These are phyloP conservation scores for Scotopteryx bipunctaria DNA, from an alignment of 2,888 invertebrate species.

Conservation along the genomic window DNA sequence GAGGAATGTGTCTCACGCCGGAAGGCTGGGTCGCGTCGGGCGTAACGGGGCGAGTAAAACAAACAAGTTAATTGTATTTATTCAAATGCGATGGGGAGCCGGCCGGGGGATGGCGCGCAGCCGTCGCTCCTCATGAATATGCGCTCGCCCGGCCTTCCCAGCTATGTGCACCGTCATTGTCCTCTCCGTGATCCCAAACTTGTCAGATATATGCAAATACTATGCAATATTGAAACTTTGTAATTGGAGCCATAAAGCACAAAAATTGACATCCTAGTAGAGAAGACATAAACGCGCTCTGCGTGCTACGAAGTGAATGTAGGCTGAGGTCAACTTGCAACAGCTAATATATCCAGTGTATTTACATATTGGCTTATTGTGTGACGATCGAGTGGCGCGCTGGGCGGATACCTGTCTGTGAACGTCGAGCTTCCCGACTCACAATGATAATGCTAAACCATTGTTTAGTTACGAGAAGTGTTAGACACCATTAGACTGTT, in stretches of 20 bases:
- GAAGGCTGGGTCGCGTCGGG: constrained; percentile 59
- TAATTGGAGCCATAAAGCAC: constrained; percentile 10
- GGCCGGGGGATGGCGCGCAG: constrained; percentile 56
- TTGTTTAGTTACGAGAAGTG: constrained; percentile 63
- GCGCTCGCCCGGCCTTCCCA: constrained; percentile 55
- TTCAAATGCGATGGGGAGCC: constrained; percentile 72
- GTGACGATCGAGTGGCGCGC: constrained; percentile 43
- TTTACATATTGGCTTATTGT: constrained; percentile 53
- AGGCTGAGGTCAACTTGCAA: constrained; percentile 33
- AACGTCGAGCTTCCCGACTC: constrained; percentile 43
- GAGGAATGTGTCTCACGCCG: constrained; percentile 59
- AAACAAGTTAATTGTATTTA: constrained; percentile 84
- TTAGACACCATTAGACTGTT: constrained; percentile 59
- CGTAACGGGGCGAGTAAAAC: constrained; percentile 72
- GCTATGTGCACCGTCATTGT: constrained; percentile 71
- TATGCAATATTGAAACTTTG: constrained; percentile 29
- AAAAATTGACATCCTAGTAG: constrained; percentile 10
- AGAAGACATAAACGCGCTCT: constrained; percentile 27
- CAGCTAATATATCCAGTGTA: constrained; percentile 43
- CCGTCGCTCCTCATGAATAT: constrained; percentile 77
- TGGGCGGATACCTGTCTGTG: constrained; percentile 60
- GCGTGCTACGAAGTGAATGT: constrained; percentile 27
- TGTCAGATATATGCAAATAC: constrained; percentile 42
- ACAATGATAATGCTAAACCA: constrained; percentile 61
- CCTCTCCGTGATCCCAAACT: constrained; percentile 38